Evolutionary conservation across 2,888 invertebrate species (phyloP).

Genomic region (Tanytarsus gracilentus): DNA sequence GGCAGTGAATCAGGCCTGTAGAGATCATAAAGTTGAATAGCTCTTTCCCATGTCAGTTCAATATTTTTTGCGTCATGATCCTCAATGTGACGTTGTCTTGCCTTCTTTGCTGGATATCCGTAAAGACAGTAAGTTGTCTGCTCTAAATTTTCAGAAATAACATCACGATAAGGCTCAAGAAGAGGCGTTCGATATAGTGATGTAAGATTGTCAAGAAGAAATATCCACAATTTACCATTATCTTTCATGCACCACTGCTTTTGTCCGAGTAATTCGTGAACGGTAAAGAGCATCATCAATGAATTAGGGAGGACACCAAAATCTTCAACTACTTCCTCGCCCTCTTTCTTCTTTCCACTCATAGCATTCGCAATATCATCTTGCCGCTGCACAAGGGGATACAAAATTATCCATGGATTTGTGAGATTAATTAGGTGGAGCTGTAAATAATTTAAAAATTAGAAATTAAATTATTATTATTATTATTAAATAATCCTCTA

Average conservation of each 20-base stretch:
- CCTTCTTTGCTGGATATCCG: conserved; percentile 67
- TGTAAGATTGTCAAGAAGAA: conserved; percentile 65
- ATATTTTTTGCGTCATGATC: conserved; percentile 62
- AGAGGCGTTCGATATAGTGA: conserved; percentile 58
- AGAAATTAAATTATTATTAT: too few species aligned
- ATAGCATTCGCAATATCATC: conserved; percentile 32
- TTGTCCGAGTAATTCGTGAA: conserved; percentile 73
- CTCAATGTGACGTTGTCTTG: conserved; percentile 42
- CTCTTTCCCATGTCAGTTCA: conserved; percentile 62
- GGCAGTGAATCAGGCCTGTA: conserved; percentile 72
- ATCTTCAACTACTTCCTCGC: conserved; percentile 42
- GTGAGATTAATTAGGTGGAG: conserved; percentile 61
- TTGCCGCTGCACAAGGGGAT: conserved; percentile 60
- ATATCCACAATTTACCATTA: conserved; percentile 67
- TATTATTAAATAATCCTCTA: too few species aligned
- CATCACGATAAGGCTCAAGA: conserved; percentile 54
- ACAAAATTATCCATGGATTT: conserved; percentile 74
- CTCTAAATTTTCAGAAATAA: conserved; percentile 69
- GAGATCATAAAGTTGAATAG: conserved; percentile 68
- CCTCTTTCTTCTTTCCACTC: conserved; percentile 32
- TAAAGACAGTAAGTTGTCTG: conserved; percentile 78
- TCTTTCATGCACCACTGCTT: conserved; percentile 70
- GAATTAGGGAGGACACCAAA: conserved; percentile 61
- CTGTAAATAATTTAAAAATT: too few species aligned
- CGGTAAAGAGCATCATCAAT: conserved; percentile 66